Conservation (phyloP, 1,140 invertebrate species). For the Sarcophaga bullata region DNA sequence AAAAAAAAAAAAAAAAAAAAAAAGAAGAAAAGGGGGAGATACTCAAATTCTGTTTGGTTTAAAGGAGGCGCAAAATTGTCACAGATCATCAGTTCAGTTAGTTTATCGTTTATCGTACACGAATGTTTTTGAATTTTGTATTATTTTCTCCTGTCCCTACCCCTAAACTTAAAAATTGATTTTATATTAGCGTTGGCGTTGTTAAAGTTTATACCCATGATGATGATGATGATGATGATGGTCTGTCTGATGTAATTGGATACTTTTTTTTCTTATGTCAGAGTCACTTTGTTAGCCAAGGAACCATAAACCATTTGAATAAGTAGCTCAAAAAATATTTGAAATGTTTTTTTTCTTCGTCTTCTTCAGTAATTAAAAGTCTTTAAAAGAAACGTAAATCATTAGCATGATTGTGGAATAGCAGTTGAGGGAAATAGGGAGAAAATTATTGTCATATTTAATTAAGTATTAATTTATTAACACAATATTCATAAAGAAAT, state of each 20-base stretch:
- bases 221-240: neutral
- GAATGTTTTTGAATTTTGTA: neutral
- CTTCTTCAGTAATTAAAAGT: neutral
- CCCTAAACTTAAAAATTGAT: neutral
- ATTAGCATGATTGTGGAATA: no score
- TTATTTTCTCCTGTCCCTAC: neutral
- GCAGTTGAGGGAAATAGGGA: no score
- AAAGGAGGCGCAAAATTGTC: slow-evolving; percentile 37
- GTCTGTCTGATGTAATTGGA: neutral
- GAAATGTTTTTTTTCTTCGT: neutral
- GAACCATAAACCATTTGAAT: neutral
- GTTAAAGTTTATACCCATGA: neutral
- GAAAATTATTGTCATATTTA: no score
- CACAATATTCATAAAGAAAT: no score
- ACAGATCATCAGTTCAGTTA: slow-evolving; percentile 33
- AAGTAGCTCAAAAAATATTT: neutral
- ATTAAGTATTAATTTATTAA: no score
- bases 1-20: no score
- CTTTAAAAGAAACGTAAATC: neutral
- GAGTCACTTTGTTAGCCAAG: neutral
- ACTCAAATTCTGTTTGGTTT: neutral
- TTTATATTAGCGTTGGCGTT: neutral
- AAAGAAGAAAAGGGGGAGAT: neutral
- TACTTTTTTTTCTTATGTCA: neutral
- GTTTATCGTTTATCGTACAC: no score